Evolutionary conservation across 1,140 invertebrate genomes (phyloP), one percentile per base, ranked within the genome.

Genomic region (Platyscapa corneri): DNA sequence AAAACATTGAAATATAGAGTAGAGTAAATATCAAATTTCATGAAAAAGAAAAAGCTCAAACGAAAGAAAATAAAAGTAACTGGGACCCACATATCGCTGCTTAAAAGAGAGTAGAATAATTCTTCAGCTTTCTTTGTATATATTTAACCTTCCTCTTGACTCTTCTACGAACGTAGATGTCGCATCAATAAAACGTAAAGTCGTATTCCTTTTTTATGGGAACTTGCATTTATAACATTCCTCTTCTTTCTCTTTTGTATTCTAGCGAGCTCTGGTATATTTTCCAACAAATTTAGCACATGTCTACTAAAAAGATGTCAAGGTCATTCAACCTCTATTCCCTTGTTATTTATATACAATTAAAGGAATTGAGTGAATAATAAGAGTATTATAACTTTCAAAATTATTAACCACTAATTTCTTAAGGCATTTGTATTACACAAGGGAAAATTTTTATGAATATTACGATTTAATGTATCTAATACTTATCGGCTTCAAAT

Each of bases 311-410:
- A 74, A 46, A 75, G 3, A 65, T 46, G 65, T 79, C 77, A 84
- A 84, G 83, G 77, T 79, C 60, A 37, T 84, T 84, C 64, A 78
- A 72, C 64, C 34, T 53, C 32, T 39, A 27, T 5, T 18, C 27
- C 10, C 32, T 18, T 27, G 39, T 34, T 65, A 46, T 7, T 60
- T 46, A 10, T 60, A 37, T 27, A 30, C 1, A 39, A 16, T 14
- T 12, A 76, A 46, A 34, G 46, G 7, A 60, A 76, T 46, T 18
- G 75, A 76, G n/a, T 14, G 46, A 18, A 42, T 18, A 42, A 30
- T 23, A 16, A 74, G 37, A 20, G 37, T 37, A 16, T 37, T 42
- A 12, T 30, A 70, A 70, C 30, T 12, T 30, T 8, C n/a, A n/a
- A 64, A 64, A 7, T 7, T n/a, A 3, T 64, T 27, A 64, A 10